Conservation (phyloP, 2,888 invertebrate species). For the Trachelus stipa region DNA sequence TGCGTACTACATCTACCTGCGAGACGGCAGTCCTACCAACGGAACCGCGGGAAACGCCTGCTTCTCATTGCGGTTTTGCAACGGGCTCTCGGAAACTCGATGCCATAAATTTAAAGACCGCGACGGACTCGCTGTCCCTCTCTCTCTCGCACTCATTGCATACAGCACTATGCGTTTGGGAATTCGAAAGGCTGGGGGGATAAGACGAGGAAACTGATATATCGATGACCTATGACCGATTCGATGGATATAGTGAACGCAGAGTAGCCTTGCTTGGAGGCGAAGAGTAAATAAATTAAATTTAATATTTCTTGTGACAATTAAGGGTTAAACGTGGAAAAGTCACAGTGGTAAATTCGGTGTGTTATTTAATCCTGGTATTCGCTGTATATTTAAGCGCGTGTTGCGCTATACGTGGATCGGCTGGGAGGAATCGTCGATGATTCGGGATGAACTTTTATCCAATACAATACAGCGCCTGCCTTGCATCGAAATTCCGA, state of each 20-base stretch:
- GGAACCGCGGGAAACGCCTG: slow-evolving; percentile 20
- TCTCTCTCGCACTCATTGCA: background rate
- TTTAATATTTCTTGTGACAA: background rate
- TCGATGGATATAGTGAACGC: background rate
- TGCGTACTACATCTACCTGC: slow-evolving; percentile 19
- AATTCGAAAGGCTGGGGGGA: background rate
- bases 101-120: slow-evolving; percentile 7
- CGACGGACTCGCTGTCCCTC: background rate
- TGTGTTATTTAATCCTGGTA: background rate
- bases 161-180: background rate
- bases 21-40: slow-evolving; percentile 11
- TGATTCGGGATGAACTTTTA: background rate
- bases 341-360: background rate
- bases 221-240: background rate
- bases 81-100: slow-evolving; percentile 12
- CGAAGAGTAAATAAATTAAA: background rate
- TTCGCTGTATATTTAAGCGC: background rate
- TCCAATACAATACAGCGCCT: background rate
- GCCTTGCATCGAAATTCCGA: background rate
- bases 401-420: background rate
- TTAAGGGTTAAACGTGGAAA: background rate
- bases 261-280: too few relatives aligned
- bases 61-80: slow-evolving; percentile 29
- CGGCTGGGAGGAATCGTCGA: background rate
- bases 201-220: background rate